These are phyloP conservation scores for Steatocranus sp. DNA, from an alignment of 2,797 vertebrate genomes.

Conservation along the genomic window DNA sequence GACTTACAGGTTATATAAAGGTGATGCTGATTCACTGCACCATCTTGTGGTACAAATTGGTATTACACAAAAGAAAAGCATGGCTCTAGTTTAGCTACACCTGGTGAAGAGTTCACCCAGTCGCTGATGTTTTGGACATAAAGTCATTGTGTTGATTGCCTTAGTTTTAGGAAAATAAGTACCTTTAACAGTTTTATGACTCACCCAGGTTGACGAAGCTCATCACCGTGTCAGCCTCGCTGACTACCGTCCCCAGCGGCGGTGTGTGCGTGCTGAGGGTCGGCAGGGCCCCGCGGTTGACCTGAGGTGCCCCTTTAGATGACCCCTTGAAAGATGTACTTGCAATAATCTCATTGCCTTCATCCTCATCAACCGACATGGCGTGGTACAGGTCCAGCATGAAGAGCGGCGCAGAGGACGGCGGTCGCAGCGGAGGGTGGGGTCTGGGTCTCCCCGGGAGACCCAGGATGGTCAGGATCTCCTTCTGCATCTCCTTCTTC, in stretches of 20 bases:
- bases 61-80: not conserved
- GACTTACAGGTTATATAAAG: not conserved
- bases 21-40: not conserved
- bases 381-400: constrained; percentile 95
- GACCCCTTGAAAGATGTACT: constrained; percentile 27
- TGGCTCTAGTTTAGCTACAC: fast-evolving
- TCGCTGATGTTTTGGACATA: not conserved
- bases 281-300: constrained; percentile 73
- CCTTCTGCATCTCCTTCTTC: constrained; percentile 91
- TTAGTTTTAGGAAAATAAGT: fast-evolving
- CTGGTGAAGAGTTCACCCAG: not conserved
- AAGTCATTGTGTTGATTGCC: not conserved
- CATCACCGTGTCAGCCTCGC: constrained; percentile 91
- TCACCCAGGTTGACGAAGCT: constrained; percentile 97
- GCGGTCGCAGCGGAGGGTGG: constrained; percentile 74
- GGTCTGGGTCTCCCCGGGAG: constrained; percentile 83
- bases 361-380: constrained; percentile 78
- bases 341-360: constrained; percentile 58
- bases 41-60: not conserved
- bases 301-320: constrained; percentile 36
- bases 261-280: constrained; percentile 81
- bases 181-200: constrained; percentile 1
- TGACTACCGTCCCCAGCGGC: constrained; percentile 79
- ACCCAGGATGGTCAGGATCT: constrained; percentile 90
- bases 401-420: constrained; percentile 88